phyloP scores from a whole-genome alignment of 2,797 vertebrate genomes.

The Phrynocephalus guinanensis region DNA sequence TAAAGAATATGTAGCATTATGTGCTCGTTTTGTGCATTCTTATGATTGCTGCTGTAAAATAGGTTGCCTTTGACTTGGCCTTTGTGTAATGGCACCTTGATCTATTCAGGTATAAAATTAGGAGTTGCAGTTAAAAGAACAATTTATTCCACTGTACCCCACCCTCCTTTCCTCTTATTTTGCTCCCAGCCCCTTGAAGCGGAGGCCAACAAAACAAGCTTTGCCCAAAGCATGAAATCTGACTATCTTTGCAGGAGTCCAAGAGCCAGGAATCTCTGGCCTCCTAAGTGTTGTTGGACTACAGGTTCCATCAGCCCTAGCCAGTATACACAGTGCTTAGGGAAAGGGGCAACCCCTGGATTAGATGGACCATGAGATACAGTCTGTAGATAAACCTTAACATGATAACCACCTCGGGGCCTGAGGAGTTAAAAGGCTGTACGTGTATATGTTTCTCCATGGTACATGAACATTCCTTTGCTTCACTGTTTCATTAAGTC shows the following conservation, averaged over 20 bases:
- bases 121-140: too few species aligned
- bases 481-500: too few species aligned
- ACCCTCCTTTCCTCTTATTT: too few species aligned
- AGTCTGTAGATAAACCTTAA: too few species aligned
- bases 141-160: too few species aligned
- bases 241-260: background rate
- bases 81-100: background rate
- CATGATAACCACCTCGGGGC: background rate
- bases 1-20: constrained; percentile 78
- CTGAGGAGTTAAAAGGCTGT: background rate
- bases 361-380: too few species aligned
- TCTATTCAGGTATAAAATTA: too few species aligned
- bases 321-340: background rate
- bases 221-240: background rate
- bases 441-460: too few species aligned
- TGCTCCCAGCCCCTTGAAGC: too few species aligned
- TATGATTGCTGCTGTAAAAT: constrained; percentile 45
- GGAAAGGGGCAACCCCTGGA: too few species aligned
- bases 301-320: background rate
- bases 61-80: background rate
- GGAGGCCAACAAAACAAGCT: too few species aligned
- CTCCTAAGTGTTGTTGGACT: background rate
- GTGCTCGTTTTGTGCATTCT: constrained; percentile 69
- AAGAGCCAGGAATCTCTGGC: background rate
- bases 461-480: too few species aligned